A percentile compares a stretch with the other conserved stretches of the same genome.
Evolutionary conservation across 1,140 invertebrate genomes (phyloP).

Genomic region (Popillia japonica): DNA sequence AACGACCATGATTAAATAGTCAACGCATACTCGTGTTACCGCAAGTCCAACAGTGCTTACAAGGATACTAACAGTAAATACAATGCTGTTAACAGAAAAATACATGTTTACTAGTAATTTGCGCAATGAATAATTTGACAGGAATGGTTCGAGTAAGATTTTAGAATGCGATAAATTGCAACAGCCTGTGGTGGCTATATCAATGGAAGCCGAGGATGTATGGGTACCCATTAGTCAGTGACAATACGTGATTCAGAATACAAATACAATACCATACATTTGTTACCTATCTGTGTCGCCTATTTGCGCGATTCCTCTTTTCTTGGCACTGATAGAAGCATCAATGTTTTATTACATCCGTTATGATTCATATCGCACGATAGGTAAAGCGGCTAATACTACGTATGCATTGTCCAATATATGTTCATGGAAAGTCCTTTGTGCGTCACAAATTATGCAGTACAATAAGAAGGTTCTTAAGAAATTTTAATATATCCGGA

Average conservation of each 20-base stretch:
- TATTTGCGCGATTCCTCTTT: not conserved
- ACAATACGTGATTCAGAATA: not conserved
- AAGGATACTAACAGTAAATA: too few relatives aligned
- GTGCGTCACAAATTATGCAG: not conserved
- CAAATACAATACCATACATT: not conserved
- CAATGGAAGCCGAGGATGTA: not conserved
- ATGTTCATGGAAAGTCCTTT: not conserved
- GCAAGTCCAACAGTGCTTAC: not conserved
- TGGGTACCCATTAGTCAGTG: not conserved
- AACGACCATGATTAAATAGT: not conserved
- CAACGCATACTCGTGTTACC: too few relatives aligned
- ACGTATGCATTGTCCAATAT: not conserved
- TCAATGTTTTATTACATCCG: constrained; percentile 3
- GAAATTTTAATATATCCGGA: not conserved
- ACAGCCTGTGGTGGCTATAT: not conserved
- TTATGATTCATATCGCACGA: not conserved
- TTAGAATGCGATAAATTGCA: not conserved
- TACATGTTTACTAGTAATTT: not conserved
- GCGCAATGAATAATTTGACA: not conserved
- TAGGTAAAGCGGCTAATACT: not conserved
- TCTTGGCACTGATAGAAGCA: not conserved
- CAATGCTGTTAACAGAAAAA: not conserved
- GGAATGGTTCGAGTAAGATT: not conserved
- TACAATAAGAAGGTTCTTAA: not conserved
- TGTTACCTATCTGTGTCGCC: not conserved